Evolutionary conservation across 2,888 invertebrate species (phyloP), one percentile per base, ranked within the genome.

Genomic region (Carterocephalus palaemon): DNA sequence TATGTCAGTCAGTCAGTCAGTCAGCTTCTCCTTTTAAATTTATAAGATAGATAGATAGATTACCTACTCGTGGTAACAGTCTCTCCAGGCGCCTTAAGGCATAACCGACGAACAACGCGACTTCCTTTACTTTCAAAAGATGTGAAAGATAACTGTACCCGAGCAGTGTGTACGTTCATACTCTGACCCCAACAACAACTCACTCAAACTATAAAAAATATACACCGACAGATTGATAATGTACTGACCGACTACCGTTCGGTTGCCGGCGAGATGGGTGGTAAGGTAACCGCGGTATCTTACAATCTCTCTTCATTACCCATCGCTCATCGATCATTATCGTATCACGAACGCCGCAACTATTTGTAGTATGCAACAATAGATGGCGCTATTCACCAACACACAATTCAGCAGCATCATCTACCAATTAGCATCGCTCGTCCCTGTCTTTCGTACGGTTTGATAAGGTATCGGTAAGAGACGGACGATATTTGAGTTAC

Each of bases 321-420:
- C 58, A 65, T 42, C 28, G 22, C 47, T 42, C 61, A 71, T 70
- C 70, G 84, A 85, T 85, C 81, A 79, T 69, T 80, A 86, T 85
- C 85, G 60, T 47, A 60, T 71, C 84, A 83, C 84, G 82, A 79
- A 61, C 60, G 54, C 56, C 59, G 59, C 66, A 77, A 74, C 78
- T 83, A 86, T 85, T 79, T 74, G 70, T 80, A 74, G 74, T 76
- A 85, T 83, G 78, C 78, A 79, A 83, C 85, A 83, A 85, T 80
- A 84, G 80, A 83, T 84, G 83, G 83, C 81, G 82, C 75, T 82
- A 72, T 72, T 68, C 61, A 65, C 61, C 64, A 67, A 72, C 68
- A 72, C 67, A 75, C 71, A 74, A 81, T 79, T 78, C 80, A 76
- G 81, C 81, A 78, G 60, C 67, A 79, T 82, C 82, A 81, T 81